Evolutionary conservation across 2,113 vertebrate species (phyloP).

Genomic region (Ibidorhyncha struthersii): DNA sequence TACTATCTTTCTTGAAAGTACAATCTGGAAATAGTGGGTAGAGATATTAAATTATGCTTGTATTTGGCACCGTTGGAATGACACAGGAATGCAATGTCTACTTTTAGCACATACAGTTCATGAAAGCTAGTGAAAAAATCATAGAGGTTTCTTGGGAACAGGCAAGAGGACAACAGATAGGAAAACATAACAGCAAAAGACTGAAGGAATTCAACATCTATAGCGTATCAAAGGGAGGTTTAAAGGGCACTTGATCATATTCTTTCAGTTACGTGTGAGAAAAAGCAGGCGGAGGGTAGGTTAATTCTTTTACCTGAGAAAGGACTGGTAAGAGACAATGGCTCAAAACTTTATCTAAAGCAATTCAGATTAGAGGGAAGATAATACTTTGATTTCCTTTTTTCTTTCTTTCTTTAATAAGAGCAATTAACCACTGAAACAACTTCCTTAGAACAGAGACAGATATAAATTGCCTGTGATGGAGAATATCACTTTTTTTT

Average conservation of each 20-base stretch:
- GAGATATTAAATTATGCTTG: not conserved
- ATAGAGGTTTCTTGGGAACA: not conserved
- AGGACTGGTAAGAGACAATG: not conserved
- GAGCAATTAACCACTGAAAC: not conserved
- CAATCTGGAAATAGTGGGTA: not conserved
- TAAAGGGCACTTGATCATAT: not conserved
- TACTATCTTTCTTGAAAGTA: not conserved
- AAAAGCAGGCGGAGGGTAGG: not conserved
- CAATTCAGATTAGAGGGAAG: not conserved
- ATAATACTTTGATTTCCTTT: not conserved
- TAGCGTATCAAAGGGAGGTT: not conserved
- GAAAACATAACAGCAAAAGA: not conserved
- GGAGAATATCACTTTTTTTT: not conserved
- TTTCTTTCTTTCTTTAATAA: not conserved
- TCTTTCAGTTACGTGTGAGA: not conserved
- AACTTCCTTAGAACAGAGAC: not conserved
- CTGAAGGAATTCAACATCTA: not conserved
- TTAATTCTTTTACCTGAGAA: not conserved
- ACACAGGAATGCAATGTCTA: not conserved
- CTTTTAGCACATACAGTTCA: not conserved
- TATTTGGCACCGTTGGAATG: not conserved
- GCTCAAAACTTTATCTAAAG: not conserved
- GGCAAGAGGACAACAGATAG: not conserved
- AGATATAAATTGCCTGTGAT: not conserved
- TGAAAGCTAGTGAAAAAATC: not conserved